Conservation (phyloP, 2,888 invertebrate genomes). For the Zelleria hepariella region DNA sequence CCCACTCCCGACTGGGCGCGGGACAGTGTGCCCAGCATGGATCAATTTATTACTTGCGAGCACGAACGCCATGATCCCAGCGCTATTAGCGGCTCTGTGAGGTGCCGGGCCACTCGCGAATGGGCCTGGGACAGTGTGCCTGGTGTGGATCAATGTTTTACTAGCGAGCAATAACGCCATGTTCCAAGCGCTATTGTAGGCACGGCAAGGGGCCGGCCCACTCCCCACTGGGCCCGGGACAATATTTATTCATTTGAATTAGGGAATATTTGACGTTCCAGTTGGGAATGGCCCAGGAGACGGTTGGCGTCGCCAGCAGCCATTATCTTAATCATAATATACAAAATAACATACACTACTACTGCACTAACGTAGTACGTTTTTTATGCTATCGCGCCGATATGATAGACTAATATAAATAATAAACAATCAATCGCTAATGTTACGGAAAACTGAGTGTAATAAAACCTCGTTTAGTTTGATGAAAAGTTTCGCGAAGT, state of each 20-base stretch:
- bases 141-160: no score
- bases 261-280: no score
- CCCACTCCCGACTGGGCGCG: not conserved
- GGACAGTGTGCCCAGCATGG: no score
- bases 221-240: not conserved
- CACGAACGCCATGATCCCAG: no score
- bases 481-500: not conserved
- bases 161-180: no score
- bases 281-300: not conserved
- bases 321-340: slow-evolving; percentile 12
- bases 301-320: slow-evolving; percentile 3
- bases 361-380: slow-evolving; percentile 10
- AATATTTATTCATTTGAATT: no score
- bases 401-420: slow-evolving; percentile 8
- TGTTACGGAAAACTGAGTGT: not conserved
- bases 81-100: no score
- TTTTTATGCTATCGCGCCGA: slow-evolving; percentile 4
- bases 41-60: no score
- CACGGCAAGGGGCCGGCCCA: not conserved
- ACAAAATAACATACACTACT: slow-evolving; percentile 10
- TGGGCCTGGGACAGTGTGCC: no score
- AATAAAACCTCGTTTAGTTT: no score
- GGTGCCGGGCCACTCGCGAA: no score
- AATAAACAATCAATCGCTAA: slow-evolving; percentile 2
- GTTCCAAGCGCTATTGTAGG: no score